Percentiles rank a stretch among this genome's conserved stretches.
Evolutionary conservation across 2,797 vertebrate species (phyloP).

Genomic region (Scyliorhinus canicula): DNA sequence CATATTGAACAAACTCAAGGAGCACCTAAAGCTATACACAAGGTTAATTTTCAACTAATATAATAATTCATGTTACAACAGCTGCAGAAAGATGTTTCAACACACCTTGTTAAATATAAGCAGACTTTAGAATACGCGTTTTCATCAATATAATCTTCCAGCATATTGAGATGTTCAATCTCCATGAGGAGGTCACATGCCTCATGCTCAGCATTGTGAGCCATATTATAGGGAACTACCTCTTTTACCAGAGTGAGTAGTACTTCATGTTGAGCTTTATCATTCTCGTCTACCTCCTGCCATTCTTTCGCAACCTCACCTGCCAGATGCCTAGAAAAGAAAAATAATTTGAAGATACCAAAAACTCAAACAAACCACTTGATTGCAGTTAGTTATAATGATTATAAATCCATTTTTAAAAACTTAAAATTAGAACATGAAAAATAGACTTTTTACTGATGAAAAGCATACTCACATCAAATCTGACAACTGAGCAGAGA

Average conservation of each 20-base stretch:
- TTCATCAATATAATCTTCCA: slow-evolving; percentile 90
- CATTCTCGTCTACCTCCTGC: slow-evolving; percentile 93
- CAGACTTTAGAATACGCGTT: slow-evolving; percentile 95
- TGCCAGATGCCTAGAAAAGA: slow-evolving; percentile 71
- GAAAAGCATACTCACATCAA: not conserved
- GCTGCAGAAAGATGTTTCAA: slow-evolving; percentile 4
- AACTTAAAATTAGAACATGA: not conserved
- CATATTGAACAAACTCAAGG: not conserved
- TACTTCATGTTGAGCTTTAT: slow-evolving; percentile 83
- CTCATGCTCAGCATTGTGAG: slow-evolving; percentile 93
- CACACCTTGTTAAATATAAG: slow-evolving; percentile 90
- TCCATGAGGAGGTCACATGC: slow-evolving; percentile 98
- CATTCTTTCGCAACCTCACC: slow-evolving; percentile 97
- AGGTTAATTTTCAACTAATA: not conserved
- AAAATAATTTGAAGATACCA: not conserved
- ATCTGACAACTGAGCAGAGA: too few relatives aligned
- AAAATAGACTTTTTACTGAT: not conserved
- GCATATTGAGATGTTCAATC: slow-evolving; percentile 90
- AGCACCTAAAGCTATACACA: not conserved
- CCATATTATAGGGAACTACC: slow-evolving; percentile 97
- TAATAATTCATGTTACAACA: not conserved
- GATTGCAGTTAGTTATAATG: not conserved
- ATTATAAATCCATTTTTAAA: not conserved
- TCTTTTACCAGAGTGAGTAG: slow-evolving; percentile 89
- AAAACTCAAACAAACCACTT: not conserved